phyloP scores from a whole-genome alignment of 2,797 vertebrate genomes.

The Meriones psammophilus region DNA sequence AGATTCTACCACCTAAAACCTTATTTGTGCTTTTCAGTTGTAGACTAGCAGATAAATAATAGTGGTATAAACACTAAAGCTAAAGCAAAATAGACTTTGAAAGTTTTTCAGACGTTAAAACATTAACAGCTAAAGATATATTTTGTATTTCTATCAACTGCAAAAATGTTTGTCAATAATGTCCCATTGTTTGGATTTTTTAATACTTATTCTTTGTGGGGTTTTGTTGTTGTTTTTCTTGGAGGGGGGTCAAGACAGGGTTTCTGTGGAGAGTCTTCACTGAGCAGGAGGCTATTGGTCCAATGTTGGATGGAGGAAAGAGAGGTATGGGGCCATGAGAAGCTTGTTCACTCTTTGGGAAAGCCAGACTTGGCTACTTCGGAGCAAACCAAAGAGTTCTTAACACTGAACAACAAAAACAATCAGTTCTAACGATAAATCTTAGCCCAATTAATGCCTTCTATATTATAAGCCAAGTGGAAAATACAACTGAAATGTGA shows the following conservation, averaged over 20 bases:
- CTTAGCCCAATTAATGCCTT: background rate
- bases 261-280: conserved; percentile 51
- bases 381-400: background rate
- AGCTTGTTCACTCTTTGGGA: background rate
- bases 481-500: conserved; percentile 20
- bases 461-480: background rate
- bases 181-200: conserved; percentile 30
- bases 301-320: background rate
- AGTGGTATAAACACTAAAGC: background rate
- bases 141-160: conserved; percentile 48
- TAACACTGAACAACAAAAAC: conserved; percentile 43
- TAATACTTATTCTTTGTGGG: conserved; percentile 21
- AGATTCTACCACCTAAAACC: background rate
- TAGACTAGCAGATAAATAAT: background rate
- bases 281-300: background rate
- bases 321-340: background rate
- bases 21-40: background rate
- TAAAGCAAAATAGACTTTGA: background rate
- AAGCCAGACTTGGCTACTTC: conserved; percentile 3
- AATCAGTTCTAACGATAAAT: conserved; percentile 32
- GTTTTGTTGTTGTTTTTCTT: background rate
- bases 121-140: background rate
- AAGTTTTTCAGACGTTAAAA: conserved; percentile 18
- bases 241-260: no score
- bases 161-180: conserved; percentile 24